Evolutionary conservation across 1,140 invertebrate species (phyloP).

Genomic region (Cepaea nemoralis): DNA sequence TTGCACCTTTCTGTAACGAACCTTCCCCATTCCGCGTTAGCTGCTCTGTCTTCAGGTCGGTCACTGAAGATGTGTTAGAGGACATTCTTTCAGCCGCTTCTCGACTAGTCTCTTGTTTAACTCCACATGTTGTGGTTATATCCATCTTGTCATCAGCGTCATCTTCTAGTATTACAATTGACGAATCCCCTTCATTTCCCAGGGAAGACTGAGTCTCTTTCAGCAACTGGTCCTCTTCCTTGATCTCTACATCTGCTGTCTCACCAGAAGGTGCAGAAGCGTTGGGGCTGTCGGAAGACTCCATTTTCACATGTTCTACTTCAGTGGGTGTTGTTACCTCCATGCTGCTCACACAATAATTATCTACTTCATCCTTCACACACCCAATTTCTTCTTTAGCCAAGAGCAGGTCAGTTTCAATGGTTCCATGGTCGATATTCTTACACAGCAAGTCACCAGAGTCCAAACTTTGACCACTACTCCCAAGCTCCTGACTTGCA

Average conservation of each 20-base stretch:
- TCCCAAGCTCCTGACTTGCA: neutral
- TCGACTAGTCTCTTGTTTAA: too few species aligned
- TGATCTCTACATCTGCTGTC: neutral
- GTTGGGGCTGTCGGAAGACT: neutral
- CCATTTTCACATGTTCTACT: neutral
- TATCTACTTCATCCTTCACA: neutral
- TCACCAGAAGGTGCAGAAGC: neutral
- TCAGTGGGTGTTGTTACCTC: neutral
- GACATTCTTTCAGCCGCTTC: neutral
- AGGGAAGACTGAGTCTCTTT: neutral
- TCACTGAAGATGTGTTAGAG: neutral
- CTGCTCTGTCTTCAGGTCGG: neutral
- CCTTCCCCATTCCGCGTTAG: neutral
- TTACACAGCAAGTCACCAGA: too few species aligned
- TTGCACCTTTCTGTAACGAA: neutral
- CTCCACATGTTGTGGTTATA: too few species aligned
- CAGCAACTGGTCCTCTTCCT: neutral
- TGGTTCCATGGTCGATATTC: too few species aligned
- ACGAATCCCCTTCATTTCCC: neutral
- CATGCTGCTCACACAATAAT: neutral
- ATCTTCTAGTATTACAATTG: neutral
- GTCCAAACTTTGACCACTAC: too few species aligned
- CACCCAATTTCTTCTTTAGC: neutral
- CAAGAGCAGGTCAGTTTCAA: neutral
- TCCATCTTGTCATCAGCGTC: neutral